A percentile compares a stretch with the other conserved stretches of the same genome.
phyloP scores from a whole-genome alignment of 2,797 vertebrate genomes.

The Pantherophis vulpinus region DNA sequence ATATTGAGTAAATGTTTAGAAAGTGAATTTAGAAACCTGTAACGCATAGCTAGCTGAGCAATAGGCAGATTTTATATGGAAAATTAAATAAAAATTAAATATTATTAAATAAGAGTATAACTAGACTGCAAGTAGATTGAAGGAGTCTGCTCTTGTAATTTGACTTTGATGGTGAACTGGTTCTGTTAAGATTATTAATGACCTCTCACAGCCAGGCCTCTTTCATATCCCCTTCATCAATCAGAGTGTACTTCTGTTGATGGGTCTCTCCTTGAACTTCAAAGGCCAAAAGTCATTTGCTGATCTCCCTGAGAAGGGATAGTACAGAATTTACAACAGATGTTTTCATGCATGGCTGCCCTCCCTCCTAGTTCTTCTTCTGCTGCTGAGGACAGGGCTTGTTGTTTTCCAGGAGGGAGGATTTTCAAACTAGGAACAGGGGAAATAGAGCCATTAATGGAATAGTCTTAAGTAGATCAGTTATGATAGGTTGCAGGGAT shows the following conservation, averaged over 20 bases:
- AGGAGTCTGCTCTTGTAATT: not conserved
- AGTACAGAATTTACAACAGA: slow-evolving; percentile 24
- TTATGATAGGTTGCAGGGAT: not conserved
- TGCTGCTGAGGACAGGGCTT: slow-evolving; percentile 16
- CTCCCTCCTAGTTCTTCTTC: not conserved
- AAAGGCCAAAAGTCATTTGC: slow-evolving; percentile 25
- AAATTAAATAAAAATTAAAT: not conserved
- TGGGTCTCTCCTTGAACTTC: slow-evolving; percentile 25
- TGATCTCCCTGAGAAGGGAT: slow-evolving; percentile 14
- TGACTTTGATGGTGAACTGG: slow-evolving; percentile 8
- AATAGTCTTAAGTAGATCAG: not conserved
- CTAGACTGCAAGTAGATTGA: not conserved
- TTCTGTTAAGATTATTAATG: slow-evolving; percentile 20
- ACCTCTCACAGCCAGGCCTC: not conserved
- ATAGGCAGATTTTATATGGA: not conserved
- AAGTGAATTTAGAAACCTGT: not conserved
- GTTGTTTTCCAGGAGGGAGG: slow-evolving; percentile 6
- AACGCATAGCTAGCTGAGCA: not conserved
- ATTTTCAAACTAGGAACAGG: not conserved
- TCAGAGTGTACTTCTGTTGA: not conserved
- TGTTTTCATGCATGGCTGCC: not conserved
- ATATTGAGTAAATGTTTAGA: not conserved
- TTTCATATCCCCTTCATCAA: not conserved
- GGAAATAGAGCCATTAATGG: not conserved
- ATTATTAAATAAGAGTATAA: not conserved